Evolutionary conservation across 2,797 vertebrate species (phyloP), one percentile per base, ranked within the genome.

Genomic region (Molossus molossus): DNA sequence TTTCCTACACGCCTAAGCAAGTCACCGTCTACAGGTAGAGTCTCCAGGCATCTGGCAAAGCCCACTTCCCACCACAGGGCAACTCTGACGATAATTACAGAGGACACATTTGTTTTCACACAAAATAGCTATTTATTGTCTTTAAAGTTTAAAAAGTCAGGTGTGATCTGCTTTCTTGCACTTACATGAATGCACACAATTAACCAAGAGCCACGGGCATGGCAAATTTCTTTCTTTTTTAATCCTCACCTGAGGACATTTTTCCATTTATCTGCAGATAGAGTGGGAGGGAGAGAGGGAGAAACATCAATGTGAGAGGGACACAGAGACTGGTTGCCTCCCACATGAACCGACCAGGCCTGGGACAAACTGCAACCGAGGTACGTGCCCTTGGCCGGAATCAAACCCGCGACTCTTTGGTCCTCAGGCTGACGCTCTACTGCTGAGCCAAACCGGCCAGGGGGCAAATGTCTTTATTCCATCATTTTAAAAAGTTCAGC

Each of bases 401-500:
- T 45, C 40, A 45, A 45, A 45, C 40, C 40, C 40, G 40, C 4
- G 40, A 45, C 40, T 45, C 40, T 5, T 45, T 45, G 40, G 40
- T 45, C 40, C 40, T 3, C 40, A 45, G 40, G 40, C 40, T 45
- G 40, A 45, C 4, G 40, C 6, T 45, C 40, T 45, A 45, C 40
- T 6, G 6, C 40, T 45, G 40, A 45, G 40, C 40, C 40, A 45
- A 45, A 45, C 40, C 6, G 40, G 40, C 40, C 40, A 45, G 40
- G 40, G 40, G 5, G 6, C 40, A 45, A 6, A 45, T 45, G 4
- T 45, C 40, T 72, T 85, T 81, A 86, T 88, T 62, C 23, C 20
- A 83, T 55, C 3, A 75, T 94, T 91, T 92, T 9, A 29, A 90
- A 93, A 94, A 72, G 27, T 62, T 80, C 86, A 67, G 18, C 9